Evolutionary conservation across 2,797 vertebrate species (phyloP), one percentile per base, ranked within the genome.

Genomic region (Zenarchopterus dispar): DNA sequence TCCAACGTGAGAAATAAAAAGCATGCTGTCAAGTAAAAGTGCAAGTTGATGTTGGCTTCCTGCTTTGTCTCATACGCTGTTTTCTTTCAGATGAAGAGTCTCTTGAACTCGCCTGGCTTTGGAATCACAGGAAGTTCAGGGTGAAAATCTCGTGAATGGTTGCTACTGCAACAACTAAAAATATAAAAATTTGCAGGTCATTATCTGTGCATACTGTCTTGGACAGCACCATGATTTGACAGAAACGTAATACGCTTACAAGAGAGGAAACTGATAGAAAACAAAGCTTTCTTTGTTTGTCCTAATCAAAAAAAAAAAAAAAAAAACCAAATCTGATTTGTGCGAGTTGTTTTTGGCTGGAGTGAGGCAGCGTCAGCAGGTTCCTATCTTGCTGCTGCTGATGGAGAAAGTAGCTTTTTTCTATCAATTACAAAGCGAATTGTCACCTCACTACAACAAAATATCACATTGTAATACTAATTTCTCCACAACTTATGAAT

Each of bases 41-140:
- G 36, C 55, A 76, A 66, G 69, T 84, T 85, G 31, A 76, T 87
- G 75, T 87, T 89, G 88, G 87, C 86, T 87, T 73, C 81, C 62
- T 93, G 92, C 85, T 89, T 84, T 94, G 90, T 94, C 94, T 96
- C 92, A 95, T 88, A 76, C 91, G 70, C 90, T 96, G 93, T 95
- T 95, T 95, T 95, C 92, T 95, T 96, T 93, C 95, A 96, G 94
- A 95, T 95, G 93, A 95, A 95, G 93, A 93, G 88, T 93, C 90
- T 93, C 91, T 89, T 94, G 92, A 91, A 91, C 89, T 93, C 92
- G 86, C 80, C 94, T 87, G 94, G 91, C 93, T 94, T 94, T 93
- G 94, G 95, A 93, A 91, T 94, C 93, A 91, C 92, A 88, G 87
- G 93, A 93, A 93, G 93, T 93, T 93, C 94, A 94, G 94, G 93